Percentiles rank a stretch among this genome's conserved stretches.
phyloP scores from a whole-genome alignment of 2,797 vertebrate genomes.

The Hybognathus amarus region DNA sequence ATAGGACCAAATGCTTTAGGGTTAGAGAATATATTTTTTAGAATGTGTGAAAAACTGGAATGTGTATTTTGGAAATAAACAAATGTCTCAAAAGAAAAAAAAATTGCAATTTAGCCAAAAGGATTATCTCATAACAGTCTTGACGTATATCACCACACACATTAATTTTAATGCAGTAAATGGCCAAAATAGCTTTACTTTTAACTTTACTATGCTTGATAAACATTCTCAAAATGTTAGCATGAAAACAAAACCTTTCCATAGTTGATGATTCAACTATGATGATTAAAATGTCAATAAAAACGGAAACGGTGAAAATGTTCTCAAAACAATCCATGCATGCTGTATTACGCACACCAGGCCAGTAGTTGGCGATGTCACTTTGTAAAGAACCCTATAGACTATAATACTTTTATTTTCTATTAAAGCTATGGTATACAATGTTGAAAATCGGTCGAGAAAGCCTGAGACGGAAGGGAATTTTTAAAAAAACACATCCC shows the following conservation, averaged over 20 bases:
- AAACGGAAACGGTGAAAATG: too few relatives aligned
- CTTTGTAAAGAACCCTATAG: too few relatives aligned
- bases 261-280: neutral
- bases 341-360: too few relatives aligned
- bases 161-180: neutral
- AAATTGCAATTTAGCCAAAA: neutral
- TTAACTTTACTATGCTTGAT: neutral
- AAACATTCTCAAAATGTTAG: neutral
- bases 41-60: neutral
- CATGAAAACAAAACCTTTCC: neutral
- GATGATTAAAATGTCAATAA: neutral
- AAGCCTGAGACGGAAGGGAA: too few relatives aligned
- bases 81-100: neutral
- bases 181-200: neutral
- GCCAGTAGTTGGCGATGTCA: too few relatives aligned
- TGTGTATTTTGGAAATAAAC: neutral
- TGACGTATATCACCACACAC: neutral
- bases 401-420: neutral
- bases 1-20: neutral
- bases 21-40: neutral
- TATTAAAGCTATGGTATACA: too few relatives aligned
- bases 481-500: too few relatives aligned
- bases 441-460: too few relatives aligned
- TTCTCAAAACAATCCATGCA: too few relatives aligned
- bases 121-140: neutral